These are phyloP conservation scores for Cynodonichthys magdalenae DNA, from an alignment of 2,797 vertebrate species.

Conservation along the genomic window DNA sequence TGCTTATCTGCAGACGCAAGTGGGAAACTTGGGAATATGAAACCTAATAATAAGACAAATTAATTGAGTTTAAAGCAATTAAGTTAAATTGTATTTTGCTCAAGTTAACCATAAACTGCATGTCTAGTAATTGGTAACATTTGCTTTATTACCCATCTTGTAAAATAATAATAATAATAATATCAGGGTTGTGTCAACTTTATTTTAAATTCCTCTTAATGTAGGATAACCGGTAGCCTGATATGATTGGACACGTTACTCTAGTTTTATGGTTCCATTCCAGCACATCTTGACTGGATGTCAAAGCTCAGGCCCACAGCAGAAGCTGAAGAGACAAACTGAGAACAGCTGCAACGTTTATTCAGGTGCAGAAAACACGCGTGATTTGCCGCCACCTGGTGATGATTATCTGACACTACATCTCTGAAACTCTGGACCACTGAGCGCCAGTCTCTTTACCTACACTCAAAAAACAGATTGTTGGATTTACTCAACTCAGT, in stretches of 20 bases:
- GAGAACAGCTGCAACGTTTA: constrained; percentile 35
- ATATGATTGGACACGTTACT: background rate
- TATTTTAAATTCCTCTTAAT: no score
- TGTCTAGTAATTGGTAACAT: background rate
- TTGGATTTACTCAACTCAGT: no score
- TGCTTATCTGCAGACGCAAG: background rate
- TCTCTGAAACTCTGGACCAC: background rate
- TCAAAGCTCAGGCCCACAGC: constrained; percentile 35
- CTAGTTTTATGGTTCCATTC: constrained; percentile 26
- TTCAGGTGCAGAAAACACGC: constrained; percentile 26
- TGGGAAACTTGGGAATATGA: no score
- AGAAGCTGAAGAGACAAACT: constrained; percentile 14
- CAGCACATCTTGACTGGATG: constrained; percentile 20
- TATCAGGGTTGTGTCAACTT: no score
- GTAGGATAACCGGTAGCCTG: no score
- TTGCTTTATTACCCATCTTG: no score
- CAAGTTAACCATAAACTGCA: background rate
- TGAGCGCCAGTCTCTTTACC: no score
- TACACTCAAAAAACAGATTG: no score
- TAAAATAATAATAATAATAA: no score
- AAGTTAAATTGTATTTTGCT: no score
- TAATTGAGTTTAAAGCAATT: no score
- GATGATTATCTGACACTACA: constrained; percentile 45
- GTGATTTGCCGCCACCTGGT: constrained; percentile 66
- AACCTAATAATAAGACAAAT: background rate